Base-by-base conservation (phyloP, 2,888 invertebrate species). In the Pandemis corylana region DNA sequence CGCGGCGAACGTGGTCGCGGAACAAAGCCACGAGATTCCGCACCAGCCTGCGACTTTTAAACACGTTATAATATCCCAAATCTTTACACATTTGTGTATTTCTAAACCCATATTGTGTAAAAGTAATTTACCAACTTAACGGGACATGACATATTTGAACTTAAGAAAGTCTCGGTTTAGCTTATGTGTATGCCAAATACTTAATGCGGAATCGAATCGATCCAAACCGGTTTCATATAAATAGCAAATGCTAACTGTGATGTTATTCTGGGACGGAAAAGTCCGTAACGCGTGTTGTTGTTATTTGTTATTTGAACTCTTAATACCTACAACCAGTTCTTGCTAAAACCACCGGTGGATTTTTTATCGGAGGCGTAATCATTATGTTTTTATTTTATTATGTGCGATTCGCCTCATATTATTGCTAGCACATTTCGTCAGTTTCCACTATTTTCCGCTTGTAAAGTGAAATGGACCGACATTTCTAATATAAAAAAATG, bases 221-320 rank as follows among this genome's bases (percentile, higher is more conserved):
- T 28, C n/a, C 15, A 66, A 68, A 72, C 62, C n/a, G 63, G 72
- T 72, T 72, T 9, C 46, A n/a, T 63, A 56, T 68, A 67, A 68
- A 72, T 68, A 62, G 15, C 42, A 53, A 63, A 36, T 28, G 62
- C 42, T 20, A 53, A 44, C 42, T 63, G 46, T 46, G 49, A 68
- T 72, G 67, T 53, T 72, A 36, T 46, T 68, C 44, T 68, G 41
- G 63, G 44, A 42, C 53, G 46, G 68, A 68, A 68, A 56, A 62
- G 44, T 44, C 10, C 28, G 59, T 5, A 59, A 12, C 12, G 28
- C 12, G 12, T 59, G 59, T 59, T 46, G 51, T 63, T 63, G 41
- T 42, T 49, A 44, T 64, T 66, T 53, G 15, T 15, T 53, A 53
- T 67, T 42, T 15, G 20, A 44, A 64, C 20, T 64, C 46, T 41